These are phyloP conservation scores for Teleogryllus occipitalis DNA, from an alignment of 1,140 invertebrate species.

Conservation along the genomic window DNA sequence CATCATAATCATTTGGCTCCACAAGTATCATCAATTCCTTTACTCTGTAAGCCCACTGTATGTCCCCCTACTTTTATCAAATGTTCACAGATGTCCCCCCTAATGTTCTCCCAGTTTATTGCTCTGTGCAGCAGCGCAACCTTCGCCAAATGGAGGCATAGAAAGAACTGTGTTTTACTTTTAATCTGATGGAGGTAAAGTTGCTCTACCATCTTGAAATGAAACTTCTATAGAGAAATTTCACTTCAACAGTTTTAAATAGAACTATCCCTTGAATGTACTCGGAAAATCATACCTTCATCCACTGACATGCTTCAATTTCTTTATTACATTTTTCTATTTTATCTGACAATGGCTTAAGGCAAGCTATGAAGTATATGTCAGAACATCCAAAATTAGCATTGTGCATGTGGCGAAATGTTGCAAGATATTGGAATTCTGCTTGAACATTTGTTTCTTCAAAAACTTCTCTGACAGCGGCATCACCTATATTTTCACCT, in stretches of 20 bases:
- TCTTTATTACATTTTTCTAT: conserved; percentile 64
- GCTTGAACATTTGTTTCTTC: conserved; percentile 81
- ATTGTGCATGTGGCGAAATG: conserved; percentile 64
- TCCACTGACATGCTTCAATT: conserved; percentile 70
- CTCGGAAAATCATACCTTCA: conserved; percentile 45
- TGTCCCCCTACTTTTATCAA: no score
- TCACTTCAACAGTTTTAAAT: background rate
- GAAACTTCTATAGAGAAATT: background rate
- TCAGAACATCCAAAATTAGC: conserved; percentile 74
- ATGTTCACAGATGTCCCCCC: no score
- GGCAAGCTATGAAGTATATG: conserved; percentile 67
- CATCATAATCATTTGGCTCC: no score
- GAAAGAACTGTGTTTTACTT: background rate
- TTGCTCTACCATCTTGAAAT: background rate
- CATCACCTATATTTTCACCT: conserved; percentile 73
- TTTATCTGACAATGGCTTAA: conserved; percentile 55
- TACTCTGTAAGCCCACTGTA: no score
- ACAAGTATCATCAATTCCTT: no score
- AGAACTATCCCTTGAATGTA: background rate
- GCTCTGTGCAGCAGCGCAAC: no score
- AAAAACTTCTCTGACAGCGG: conserved; percentile 72
- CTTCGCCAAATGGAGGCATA: background rate
- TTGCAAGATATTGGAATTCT: conserved; percentile 64
- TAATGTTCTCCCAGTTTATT: no score
- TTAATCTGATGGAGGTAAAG: background rate